Base-by-base conservation (phyloP, 2,888 invertebrate species). In the Torymus texanus region DNA sequence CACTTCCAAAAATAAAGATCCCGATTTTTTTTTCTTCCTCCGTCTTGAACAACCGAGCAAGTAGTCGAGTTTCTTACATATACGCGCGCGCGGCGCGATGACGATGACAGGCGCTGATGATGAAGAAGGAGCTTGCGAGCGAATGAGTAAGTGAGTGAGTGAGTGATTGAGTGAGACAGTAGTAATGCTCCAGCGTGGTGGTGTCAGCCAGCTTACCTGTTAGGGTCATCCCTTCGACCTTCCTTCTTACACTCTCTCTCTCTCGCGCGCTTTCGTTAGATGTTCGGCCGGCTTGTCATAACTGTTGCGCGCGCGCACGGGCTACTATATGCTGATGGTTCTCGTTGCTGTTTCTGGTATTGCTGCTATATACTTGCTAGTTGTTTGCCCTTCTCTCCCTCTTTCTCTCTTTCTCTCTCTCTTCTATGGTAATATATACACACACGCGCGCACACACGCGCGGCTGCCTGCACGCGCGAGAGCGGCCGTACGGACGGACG, bases 171-270 rank as follows among this genome's bases (percentile, higher is more conserved):
- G 21, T 21, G 21, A 21, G 21, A 2, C 10, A 16, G 21, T 18
- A 21, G 18, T 41, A 41, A 1, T 8, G 41, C 8, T 41, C 41
- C 41, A 41, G 41, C 41, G 10, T 41, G 41, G 8, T 8, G 41
- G 41, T 41, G 41, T 8, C 0, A 0, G 8, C 51, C 12, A 41
- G 29, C 85, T 87, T 87, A 89, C 89, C 89, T 88, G 88, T 85
- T 86, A 87, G 85, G 85, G 88, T 88, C 89, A 89, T 89, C 84
- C 86, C 86, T 87, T 87, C 84, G 86, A 82, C 11, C 84, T 84
- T 79, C 86, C 83, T 66, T 83, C 84, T 84, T 21, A 21, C 21
- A 21, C 80, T n/a, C 13, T 41, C 18, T 12, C 53, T 58, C 58
- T 58, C 63, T 83, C 53, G 53, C 61, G 55, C 84, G 80, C 84